These are phyloP conservation scores for Scatophagus argus DNA, from an alignment of 2,113 vertebrate species.

Conservation along the genomic window DNA sequence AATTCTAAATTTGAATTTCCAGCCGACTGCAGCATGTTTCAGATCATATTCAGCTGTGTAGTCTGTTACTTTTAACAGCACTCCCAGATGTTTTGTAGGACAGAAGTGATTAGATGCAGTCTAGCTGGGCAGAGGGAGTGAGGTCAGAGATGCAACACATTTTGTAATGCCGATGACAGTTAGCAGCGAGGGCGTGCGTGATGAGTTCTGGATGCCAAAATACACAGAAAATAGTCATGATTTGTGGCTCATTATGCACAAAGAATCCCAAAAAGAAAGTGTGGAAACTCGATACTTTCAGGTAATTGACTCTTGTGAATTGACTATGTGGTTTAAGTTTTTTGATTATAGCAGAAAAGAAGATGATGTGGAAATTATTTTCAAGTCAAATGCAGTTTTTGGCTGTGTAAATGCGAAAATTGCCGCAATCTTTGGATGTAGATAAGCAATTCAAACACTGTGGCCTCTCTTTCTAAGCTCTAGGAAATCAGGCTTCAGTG, in stretches of 20 bases:
- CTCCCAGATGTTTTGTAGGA: constrained; percentile 64
- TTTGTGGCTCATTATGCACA: constrained; percentile 14
- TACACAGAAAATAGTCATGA: constrained; percentile 19
- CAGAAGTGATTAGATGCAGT: constrained; percentile 47
- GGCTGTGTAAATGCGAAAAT: neutral
- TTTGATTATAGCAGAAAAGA: neutral
- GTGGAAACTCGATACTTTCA: constrained; percentile 1
- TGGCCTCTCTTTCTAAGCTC: constrained; percentile 32
- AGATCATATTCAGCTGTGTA: constrained; percentile 58
- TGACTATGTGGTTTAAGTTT: constrained; percentile 32
- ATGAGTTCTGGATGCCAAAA: constrained; percentile 13
- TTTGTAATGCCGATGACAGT: constrained; percentile 22
- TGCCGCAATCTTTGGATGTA: constrained; percentile 2
- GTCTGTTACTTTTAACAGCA: constrained; percentile 53
- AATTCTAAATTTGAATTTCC: constrained; percentile 62
- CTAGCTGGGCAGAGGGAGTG: constrained; percentile 23
- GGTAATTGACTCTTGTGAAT: constrained; percentile 9
- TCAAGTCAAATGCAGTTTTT: neutral
- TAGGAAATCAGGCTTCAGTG: constrained; percentile 63
- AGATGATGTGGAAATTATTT: neutral
- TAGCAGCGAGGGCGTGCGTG: constrained; percentile 17
- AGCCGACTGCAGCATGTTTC: constrained; percentile 44
- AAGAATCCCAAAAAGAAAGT: constrained; percentile 11
- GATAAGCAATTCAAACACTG: constrained; percentile 15
- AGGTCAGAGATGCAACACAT: constrained; percentile 47